Evolutionary conservation across 2,797 vertebrate species (phyloP).

Genomic region (Trichosurus vulpecula): DNA sequence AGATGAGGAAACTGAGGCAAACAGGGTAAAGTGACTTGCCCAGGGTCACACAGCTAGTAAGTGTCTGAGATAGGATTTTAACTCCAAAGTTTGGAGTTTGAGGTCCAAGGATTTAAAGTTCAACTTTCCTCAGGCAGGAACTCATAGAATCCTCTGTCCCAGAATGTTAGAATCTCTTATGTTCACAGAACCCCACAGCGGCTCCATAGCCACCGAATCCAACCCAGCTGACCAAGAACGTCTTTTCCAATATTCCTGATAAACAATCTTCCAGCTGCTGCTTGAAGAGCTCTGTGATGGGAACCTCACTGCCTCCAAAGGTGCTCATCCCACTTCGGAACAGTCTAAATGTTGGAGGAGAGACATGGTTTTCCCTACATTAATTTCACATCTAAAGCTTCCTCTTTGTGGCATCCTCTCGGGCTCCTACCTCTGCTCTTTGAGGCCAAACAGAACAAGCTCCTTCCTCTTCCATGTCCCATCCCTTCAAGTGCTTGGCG

Average conservation of each 20-base stretch:
- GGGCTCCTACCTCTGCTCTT: not conserved
- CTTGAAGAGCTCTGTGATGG: not conserved
- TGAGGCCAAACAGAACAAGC: not conserved
- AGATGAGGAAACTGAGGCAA: not conserved
- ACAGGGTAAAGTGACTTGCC: not conserved
- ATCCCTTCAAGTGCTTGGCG: not conserved
- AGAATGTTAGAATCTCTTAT: not conserved
- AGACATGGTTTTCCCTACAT: not conserved
- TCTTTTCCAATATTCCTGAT: not conserved
- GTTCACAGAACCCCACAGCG: not conserved
- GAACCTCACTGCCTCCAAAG: not conserved
- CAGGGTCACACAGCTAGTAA: not conserved
- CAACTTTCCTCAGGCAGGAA: not conserved
- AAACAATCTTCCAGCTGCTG: not conserved
- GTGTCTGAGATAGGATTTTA: not conserved
- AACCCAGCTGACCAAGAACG: not conserved
- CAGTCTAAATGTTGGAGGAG: not conserved
- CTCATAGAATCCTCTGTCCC: not conserved
- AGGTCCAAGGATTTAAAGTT: not conserved
- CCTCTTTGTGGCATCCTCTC: not conserved
- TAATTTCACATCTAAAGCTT: not conserved
- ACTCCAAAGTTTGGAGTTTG: not conserved
- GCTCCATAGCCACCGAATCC: not conserved
- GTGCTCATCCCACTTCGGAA: not conserved
- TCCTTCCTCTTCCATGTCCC: not conserved